Percentiles rank a stretch among this genome's conserved stretches.
These are phyloP conservation scores for Drosophila eohydei DNA, from an alignment of 2,888 invertebrate species.

Conservation along the genomic window DNA sequence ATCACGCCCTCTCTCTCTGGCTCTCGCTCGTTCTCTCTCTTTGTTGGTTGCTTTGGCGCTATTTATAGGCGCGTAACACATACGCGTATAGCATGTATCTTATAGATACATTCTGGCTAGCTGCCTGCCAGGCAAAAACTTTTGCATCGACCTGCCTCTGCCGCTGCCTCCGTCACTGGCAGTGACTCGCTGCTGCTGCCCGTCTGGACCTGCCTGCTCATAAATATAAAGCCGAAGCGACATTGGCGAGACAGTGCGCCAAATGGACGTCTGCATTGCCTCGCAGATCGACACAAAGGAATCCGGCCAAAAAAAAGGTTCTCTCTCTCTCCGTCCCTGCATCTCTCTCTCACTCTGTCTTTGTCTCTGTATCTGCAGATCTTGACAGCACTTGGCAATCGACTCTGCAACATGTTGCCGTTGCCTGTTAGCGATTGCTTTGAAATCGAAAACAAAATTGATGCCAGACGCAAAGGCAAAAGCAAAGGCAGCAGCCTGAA, in stretches of 20 bases:
- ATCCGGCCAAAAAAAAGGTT: constrained; percentile 50
- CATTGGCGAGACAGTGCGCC: constrained; percentile 70
- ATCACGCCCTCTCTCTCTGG: background rate
- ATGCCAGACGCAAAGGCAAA: constrained; percentile 48
- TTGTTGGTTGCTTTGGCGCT: constrained; percentile 59
- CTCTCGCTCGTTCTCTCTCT: constrained; percentile 4
- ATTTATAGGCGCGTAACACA: constrained; percentile 76
- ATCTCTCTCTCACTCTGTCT: background rate
- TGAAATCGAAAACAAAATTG: constrained; percentile 77
- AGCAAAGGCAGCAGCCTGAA: background rate
- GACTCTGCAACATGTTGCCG: constrained; percentile 59
- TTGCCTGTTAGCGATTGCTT: constrained; percentile 53
- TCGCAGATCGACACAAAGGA: constrained; percentile 59
- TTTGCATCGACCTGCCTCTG: constrained; percentile 62
- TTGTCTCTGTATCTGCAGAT: constrained; percentile 15
- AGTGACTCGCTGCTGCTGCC: constrained; percentile 17
- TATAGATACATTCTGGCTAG: constrained; percentile 65
- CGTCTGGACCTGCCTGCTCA: constrained; percentile 66
- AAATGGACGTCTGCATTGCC: constrained; percentile 44
- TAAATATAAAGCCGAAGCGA: constrained; percentile 65
- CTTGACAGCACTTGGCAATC: constrained; percentile 31
- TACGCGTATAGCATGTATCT: constrained; percentile 64
- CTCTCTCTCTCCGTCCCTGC: constrained; percentile 7
- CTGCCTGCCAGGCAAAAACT: constrained; percentile 52
- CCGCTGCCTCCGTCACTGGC: background rate